Evolutionary conservation across 2,113 vertebrate genomes (phyloP), one percentile per base, ranked within the genome.

Genomic region (Stigmatopora nigra): DNA sequence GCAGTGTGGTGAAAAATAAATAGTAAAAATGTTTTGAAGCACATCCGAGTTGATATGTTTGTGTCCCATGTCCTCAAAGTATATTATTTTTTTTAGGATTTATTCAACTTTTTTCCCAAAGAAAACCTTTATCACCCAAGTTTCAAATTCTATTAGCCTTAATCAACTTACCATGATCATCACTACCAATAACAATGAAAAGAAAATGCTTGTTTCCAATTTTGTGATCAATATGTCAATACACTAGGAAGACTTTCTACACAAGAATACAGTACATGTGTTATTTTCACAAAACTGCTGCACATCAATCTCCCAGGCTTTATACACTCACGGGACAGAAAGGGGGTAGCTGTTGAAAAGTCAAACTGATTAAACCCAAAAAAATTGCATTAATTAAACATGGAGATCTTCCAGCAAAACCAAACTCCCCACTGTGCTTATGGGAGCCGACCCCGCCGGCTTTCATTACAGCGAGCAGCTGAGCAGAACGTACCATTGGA

Each of bases 391-490:
- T 89, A 89, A 88, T 90, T 89, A 90, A 89, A 89, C 88, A 89
- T 86, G 82, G 85, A 86, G 84, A 81, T 80, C 71, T 65, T 41
- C 61, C 70, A n/a, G 48, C 76, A 88, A 81, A 84, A 79, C 49
- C 76, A 82, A 78, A 78, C 76, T 83, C 80, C 80, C 90, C 89
- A 91, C 8, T 89, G 85, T 81, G 64, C 72, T 65, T 78, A 74
- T 86, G 85, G 85, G 72, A 68, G 82, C 75, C 79, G 79, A 89
- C 88, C 87, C 85, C 74, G 78, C 81, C 78, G 85, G 78, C 83
- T 82, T 90, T 89, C 89, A 91, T 91, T 91, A 90, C 90, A 88
- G 88, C 79, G 88, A 81, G 84, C 84, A 90, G 86, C 78, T 84
- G 68, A 80, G 87, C 80, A 76, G 85, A 91, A 88, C 85, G 62